Percentiles rank a stretch among this genome's conserved stretches.
Evolutionary conservation across 1,140 invertebrate genomes (phyloP).

Genomic region (Dendroctonus valens): DNA sequence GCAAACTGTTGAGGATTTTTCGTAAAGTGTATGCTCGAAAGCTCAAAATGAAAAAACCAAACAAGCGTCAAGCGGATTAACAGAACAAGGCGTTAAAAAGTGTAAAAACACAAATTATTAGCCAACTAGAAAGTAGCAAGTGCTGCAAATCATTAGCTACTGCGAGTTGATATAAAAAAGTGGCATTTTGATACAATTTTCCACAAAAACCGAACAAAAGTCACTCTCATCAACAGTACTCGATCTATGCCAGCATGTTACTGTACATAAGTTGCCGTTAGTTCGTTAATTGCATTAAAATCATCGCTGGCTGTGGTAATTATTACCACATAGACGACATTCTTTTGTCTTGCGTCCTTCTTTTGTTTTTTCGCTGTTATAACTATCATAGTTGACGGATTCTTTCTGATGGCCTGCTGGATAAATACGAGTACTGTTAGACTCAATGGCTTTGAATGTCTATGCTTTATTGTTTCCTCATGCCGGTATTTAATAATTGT

Average conservation of each 20-base stretch:
- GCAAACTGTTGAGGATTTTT: no score
- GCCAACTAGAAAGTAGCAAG: no score
- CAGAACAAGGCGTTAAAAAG: no score
- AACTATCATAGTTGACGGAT: background rate
- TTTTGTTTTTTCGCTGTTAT: background rate
- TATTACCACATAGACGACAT: slow-evolving; percentile 3
- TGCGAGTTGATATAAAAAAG: no score
- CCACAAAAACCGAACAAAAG: no score
- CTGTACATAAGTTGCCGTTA: slow-evolving; percentile 11
- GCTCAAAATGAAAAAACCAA: no score
- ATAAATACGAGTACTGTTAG: background rate
- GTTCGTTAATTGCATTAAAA: slow-evolving; percentile 8
- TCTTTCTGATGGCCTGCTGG: background rate
- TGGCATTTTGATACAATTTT: no score
- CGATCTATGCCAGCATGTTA: slow-evolving; percentile 4
- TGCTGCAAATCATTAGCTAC: no score
- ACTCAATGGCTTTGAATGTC: background rate
- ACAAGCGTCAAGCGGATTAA: no score
- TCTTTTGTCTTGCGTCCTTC: slow-evolving; percentile 4
- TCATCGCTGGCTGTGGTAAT: slow-evolving; percentile 2
- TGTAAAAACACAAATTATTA: no score
- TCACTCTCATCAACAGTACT: no score
- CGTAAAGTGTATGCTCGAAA: no score
- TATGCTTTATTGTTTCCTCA: background rate
- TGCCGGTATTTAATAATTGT: background rate